Evolutionary conservation across 2,113 vertebrate genomes (phyloP).

Genomic region (Xiphias gladius): DNA sequence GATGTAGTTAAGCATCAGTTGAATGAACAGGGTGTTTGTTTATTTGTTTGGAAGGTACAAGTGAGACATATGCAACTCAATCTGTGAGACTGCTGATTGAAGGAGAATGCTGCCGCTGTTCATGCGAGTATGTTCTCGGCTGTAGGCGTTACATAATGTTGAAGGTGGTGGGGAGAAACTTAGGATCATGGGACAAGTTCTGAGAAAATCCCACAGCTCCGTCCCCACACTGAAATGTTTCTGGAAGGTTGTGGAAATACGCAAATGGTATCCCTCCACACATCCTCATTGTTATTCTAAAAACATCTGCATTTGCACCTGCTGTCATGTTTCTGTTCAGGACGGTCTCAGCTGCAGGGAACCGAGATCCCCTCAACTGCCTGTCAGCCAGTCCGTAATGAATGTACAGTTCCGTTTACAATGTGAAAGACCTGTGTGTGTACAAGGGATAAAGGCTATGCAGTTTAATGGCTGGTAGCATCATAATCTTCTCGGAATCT

Average conservation of each 20-base stretch:
- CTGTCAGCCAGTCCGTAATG: slow-evolving; percentile 23
- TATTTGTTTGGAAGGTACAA: slow-evolving; percentile 24
- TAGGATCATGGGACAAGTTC: background rate
- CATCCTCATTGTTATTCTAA: background rate
- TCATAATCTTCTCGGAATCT: slow-evolving; percentile 67
- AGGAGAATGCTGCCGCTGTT: slow-evolving; percentile 24
- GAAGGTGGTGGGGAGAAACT: slow-evolving; percentile 14
- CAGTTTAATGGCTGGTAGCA: slow-evolving; percentile 25
- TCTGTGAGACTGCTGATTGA: slow-evolving; percentile 71
- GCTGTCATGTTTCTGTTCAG: background rate
- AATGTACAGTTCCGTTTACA: background rate
- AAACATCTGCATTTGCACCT: slow-evolving; percentile 1
- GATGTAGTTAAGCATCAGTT: slow-evolving; percentile 22
- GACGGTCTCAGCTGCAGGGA: background rate
- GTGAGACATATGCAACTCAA: slow-evolving; percentile 47
- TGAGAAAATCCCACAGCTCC: background rate
- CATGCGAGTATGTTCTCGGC: slow-evolving; percentile 1
- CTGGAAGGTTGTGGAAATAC: background rate
- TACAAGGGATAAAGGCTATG: slow-evolving; percentile 32
- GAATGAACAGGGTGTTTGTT: slow-evolving; percentile 43
- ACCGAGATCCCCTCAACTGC: background rate
- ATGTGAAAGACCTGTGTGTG: background rate
- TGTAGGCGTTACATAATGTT: slow-evolving; percentile 15
- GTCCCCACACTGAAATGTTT: background rate
- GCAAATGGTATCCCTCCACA: background rate